These are phyloP conservation scores for Panonychus citri DNA, from an alignment of 1,140 invertebrate genomes.

Conservation along the genomic window DNA sequence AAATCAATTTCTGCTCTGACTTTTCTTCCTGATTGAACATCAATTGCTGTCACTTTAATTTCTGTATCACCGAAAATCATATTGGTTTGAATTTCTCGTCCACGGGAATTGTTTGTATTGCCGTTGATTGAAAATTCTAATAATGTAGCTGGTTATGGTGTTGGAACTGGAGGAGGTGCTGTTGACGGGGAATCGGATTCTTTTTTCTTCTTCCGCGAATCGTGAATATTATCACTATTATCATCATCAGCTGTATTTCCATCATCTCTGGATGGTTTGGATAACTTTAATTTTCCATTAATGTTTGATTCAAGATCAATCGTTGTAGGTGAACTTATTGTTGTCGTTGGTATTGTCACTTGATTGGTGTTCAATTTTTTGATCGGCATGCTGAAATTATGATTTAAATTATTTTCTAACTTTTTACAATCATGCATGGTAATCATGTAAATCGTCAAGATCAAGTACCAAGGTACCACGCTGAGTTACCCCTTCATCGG, in stretches of 20 bases:
- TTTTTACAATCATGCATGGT: background rate
- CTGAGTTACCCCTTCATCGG: slow-evolving; percentile 28
- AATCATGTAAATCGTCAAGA: slow-evolving; percentile 17
- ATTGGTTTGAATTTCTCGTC: slow-evolving; percentile 28
- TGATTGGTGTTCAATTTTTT: no score
- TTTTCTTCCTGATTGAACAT: slow-evolving; percentile 26
- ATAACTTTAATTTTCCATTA: background rate
- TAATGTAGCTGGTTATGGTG: background rate
- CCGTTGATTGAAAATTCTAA: no score
- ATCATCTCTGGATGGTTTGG: background rate
- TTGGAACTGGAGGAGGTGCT: background rate
- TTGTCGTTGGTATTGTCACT: no score
- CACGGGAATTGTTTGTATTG: background rate
- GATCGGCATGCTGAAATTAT: no score
- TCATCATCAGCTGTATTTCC: background rate
- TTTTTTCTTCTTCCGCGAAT: background rate
- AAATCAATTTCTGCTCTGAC: slow-evolving; percentile 31
- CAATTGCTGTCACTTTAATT: slow-evolving; percentile 30
- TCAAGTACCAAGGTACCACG: slow-evolving; percentile 31
- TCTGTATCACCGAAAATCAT: slow-evolving; percentile 37
- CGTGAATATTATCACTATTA: background rate
- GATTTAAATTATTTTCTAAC: background rate
- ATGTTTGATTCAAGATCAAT: no score
- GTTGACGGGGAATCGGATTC: background rate
- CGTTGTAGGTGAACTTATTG: no score